phyloP scores from a whole-genome alignment of 1,140 invertebrate species.

The Drosophila watanabei region DNA sequence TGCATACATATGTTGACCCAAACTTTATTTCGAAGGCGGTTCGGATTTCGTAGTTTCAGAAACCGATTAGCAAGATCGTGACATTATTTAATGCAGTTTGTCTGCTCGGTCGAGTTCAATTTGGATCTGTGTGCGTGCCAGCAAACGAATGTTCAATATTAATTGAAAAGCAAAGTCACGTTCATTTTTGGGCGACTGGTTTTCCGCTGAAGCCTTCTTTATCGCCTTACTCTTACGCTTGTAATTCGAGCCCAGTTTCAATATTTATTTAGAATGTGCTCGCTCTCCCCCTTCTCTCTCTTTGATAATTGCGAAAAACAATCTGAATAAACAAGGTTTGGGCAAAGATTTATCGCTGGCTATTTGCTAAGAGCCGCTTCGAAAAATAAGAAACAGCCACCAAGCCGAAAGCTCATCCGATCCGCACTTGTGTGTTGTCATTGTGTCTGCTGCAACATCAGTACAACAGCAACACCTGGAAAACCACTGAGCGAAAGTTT shows the following conservation, averaged over 20 bases:
- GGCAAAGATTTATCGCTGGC: conserved; percentile 31
- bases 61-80: conserved; percentile 44
- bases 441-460: conserved; percentile 7
- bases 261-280: conserved; percentile 63
- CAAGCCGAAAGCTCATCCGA: conserved; percentile 10
- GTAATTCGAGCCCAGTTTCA: conserved; percentile 76
- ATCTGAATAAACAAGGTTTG: conserved; percentile 50
- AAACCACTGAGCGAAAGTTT: conserved; percentile 62
- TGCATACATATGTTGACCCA: conserved; percentile 13
- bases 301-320: conserved; percentile 66
- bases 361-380: conserved; percentile 22
- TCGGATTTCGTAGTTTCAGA: conserved; percentile 40
- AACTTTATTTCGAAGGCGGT: conserved; percentile 40
- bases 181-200: conserved; percentile 57
- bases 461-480: conserved; percentile 12
- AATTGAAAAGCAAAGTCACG: conserved; percentile 49
- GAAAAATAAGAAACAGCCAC: conserved; percentile 38
- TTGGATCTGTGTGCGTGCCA: conserved; percentile 28
- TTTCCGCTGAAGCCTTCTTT: conserved; percentile 47
- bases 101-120: conserved; percentile 30
- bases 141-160: conserved; percentile 37
- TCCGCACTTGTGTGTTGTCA: background rate
- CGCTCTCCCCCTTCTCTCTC: conserved; percentile 24
- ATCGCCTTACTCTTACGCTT: conserved; percentile 57
- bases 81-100: conserved; percentile 40